Conservation (phyloP, 2,113 vertebrate species). For the Mesocricetus auratus region DNA sequence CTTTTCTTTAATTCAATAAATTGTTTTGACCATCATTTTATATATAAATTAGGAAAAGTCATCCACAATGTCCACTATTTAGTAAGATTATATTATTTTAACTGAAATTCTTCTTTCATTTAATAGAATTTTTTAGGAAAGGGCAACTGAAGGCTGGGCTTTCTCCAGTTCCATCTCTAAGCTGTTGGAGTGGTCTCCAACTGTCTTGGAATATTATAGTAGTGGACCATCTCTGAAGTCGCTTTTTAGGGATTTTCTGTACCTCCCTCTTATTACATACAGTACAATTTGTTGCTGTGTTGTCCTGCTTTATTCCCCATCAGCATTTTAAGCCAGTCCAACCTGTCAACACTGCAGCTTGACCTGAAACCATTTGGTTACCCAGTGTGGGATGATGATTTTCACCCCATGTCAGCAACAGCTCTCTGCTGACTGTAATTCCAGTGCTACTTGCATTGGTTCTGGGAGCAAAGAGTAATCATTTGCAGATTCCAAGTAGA, state of each 20-base stretch:
- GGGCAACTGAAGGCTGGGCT: neutral
- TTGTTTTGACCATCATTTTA: neutral
- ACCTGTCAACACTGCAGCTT: neutral
- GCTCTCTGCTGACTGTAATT: conserved; percentile 39
- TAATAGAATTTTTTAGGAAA: neutral
- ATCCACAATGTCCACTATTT: neutral
- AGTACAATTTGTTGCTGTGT: conserved; percentile 17
- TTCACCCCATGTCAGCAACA: conserved; percentile 7
- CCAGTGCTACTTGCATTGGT: neutral
- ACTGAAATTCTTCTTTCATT: neutral
- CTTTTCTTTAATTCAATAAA: neutral
- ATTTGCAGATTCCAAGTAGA: neutral
- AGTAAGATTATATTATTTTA: neutral
- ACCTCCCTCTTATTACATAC: neutral
- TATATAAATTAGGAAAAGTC: neutral
- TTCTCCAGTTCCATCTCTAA: neutral
- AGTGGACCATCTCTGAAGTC: neutral
- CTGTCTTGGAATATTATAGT: neutral
- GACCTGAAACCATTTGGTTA: conserved; percentile 31
- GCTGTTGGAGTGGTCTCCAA: neutral
- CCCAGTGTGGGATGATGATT: conserved; percentile 11
- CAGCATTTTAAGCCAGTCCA: conserved; percentile 1
- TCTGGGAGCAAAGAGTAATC: neutral
- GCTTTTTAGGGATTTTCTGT: conserved; percentile 11
- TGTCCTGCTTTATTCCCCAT: neutral